Conservation (phyloP, 2,888 invertebrate genomes). For the Lepidocyrtinus sp. region DNA sequence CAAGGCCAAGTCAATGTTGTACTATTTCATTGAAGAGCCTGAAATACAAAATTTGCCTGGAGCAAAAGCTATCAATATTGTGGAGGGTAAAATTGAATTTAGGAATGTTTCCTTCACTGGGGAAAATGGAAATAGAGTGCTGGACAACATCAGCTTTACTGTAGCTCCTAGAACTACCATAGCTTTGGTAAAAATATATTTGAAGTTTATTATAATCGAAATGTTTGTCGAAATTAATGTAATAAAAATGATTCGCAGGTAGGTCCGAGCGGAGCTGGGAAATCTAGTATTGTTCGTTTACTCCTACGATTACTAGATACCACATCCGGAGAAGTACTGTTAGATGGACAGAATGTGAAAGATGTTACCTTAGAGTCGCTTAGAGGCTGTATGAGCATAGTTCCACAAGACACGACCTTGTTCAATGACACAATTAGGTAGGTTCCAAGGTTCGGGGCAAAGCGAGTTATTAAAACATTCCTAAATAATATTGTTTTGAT, state of each 20-base stretch:
- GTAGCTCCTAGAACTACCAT: conserved; percentile 73
- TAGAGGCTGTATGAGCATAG: conserved; percentile 74
- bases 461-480: neutral
- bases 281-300: conserved; percentile 74
- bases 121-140: conserved; percentile 70
- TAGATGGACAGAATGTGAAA: conserved; percentile 73
- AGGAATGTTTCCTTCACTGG: conserved; percentile 74
- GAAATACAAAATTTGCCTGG: conserved; percentile 71
- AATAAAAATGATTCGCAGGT: no score
- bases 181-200: conserved; percentile 71
- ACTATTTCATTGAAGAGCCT: conserved; percentile 34
- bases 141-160: conserved; percentile 70
- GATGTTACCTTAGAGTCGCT: conserved; percentile 74
- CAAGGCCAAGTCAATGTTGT: conserved; percentile 28
- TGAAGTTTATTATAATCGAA: neutral
- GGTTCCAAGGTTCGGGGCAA: neutral
- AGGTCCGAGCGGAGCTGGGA: conserved; percentile 72
- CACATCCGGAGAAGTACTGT: conserved; percentile 71
- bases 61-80: conserved; percentile 72
- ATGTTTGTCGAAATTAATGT: conserved; percentile 17
- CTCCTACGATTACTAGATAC: conserved; percentile 75
- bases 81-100: conserved; percentile 73
- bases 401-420: conserved; percentile 75
- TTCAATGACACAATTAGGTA: conserved; percentile 73
- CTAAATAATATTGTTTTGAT: neutral